These are phyloP conservation scores for Dendrolimus pini DNA, from an alignment of 2,888 invertebrate species.

Conservation along the genomic window DNA sequence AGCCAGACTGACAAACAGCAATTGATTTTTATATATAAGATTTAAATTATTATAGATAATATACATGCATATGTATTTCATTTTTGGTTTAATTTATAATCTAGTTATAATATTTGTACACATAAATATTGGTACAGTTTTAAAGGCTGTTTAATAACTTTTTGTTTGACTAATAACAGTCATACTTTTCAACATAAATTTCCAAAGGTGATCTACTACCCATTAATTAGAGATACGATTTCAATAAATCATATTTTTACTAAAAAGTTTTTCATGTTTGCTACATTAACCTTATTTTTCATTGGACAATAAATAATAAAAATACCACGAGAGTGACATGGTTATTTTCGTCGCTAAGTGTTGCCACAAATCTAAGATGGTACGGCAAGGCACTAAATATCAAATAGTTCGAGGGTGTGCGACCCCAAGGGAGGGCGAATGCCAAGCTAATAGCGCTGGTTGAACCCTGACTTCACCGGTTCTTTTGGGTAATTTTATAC, in stretches of 20 bases:
- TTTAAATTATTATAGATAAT: too few relatives aligned
- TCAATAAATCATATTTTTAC: constrained; percentile 8
- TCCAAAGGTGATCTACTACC: too few relatives aligned
- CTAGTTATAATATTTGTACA: too few relatives aligned
- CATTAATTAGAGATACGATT: too few relatives aligned
- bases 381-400: constrained; percentile 69
- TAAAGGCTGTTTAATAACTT: too few relatives aligned
- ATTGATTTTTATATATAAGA: too few relatives aligned
- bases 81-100: too few relatives aligned
- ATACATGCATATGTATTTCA: too few relatives aligned
- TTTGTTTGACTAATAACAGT: too few relatives aligned
- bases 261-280: constrained; percentile 17
- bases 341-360: constrained; percentile 46
- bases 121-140: too few relatives aligned
- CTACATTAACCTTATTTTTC: constrained; percentile 1
- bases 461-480: constrained; percentile 56
- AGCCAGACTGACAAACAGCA: too few relatives aligned
- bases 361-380: constrained; percentile 68
- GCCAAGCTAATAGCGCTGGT: constrained; percentile 51
- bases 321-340: constrained; percentile 26
- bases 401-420: constrained; percentile 24
- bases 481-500: constrained; percentile 42
- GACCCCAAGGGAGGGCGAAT: constrained; percentile 39
- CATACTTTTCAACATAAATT: too few relatives aligned
- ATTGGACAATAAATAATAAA: constrained; percentile 28